Conservation (phyloP, 1,140 invertebrate genomes). For the fruit fly (Drosophila melanogaster) region DNA sequence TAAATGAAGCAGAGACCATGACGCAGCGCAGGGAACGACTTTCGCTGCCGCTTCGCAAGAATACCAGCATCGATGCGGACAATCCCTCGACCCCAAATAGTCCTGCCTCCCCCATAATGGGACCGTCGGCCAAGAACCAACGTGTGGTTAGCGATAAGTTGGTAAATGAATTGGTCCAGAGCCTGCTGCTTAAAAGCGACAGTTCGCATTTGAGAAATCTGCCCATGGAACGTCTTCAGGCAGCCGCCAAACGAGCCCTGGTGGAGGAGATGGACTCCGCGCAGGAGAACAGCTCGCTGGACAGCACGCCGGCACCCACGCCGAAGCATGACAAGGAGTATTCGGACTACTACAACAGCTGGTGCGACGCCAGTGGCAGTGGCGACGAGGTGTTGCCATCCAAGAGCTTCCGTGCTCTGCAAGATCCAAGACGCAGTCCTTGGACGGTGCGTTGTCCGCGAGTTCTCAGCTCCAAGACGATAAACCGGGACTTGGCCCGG, state of each 20-base stretch:
- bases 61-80: constrained; percentile 82
- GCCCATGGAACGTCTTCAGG: constrained; percentile 86
- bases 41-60: constrained; percentile 84
- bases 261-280: constrained; percentile 85
- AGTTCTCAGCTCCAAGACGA: constrained; percentile 86
- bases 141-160: constrained; percentile 85
- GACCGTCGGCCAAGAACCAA: constrained; percentile 58
- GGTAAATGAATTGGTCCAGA: constrained; percentile 87
- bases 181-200: constrained; percentile 86
- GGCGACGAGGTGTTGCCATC: constrained; percentile 85
- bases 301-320: constrained; percentile 84
- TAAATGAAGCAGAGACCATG: constrained; percentile 77
- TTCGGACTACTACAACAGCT: constrained; percentile 87
- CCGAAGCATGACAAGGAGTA: constrained; percentile 85
- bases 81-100: constrained; percentile 86
- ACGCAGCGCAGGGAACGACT: constrained; percentile 74
- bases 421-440: constrained; percentile 76
- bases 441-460: constrained; percentile 86
- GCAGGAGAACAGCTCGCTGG: constrained; percentile 80
- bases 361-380: constrained; percentile 84
- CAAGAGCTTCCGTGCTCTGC: constrained; percentile 85
- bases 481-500: constrained; percentile 84
- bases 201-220: constrained; percentile 85
- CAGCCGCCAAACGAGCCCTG: constrained; percentile 86
- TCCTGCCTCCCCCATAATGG: constrained; percentile 85